phyloP scores from a whole-genome alignment of 1,140 invertebrate species.

The Rhynchophorus ferrugineus region DNA sequence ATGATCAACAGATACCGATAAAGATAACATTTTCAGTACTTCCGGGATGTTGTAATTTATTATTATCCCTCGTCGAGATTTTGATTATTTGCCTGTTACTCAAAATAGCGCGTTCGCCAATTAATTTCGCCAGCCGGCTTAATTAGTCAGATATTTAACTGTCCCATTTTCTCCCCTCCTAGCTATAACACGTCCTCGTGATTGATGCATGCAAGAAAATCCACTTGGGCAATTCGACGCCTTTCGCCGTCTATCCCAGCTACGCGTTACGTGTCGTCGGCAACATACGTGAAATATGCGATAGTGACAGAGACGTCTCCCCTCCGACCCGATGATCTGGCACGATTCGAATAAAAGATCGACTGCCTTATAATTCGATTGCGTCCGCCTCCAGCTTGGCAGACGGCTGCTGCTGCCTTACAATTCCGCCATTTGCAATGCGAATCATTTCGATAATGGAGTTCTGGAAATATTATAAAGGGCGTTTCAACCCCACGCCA shows the following conservation, averaged over 20 bases:
- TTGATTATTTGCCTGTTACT: no score
- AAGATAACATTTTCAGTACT: no score
- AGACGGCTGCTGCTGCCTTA: background rate
- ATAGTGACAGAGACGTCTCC: background rate
- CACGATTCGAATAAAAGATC: background rate
- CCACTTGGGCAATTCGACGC: slow-evolving; percentile 11
- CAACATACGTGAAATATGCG: background rate
- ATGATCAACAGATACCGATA: no score
- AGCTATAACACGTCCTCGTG: slow-evolving; percentile 19
- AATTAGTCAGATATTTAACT: no score
- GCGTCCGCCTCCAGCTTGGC: background rate
- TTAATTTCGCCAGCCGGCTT: no score
- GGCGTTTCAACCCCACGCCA: no score
- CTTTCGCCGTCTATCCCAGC: slow-evolving; percentile 13
- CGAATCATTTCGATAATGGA: background rate
- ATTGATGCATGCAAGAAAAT: slow-evolving; percentile 28
- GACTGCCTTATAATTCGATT: background rate
- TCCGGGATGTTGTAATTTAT: no score
- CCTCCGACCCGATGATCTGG: background rate
- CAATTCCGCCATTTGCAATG: background rate
- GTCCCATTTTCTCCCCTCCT: slow-evolving; percentile 8
- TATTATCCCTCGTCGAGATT: no score
- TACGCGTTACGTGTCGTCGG: slow-evolving; percentile 17
- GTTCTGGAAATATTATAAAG: no score
- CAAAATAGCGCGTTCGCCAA: no score